Conservation (phyloP, 2,888 invertebrate species). For the Chloroclystis v-ata region DNA sequence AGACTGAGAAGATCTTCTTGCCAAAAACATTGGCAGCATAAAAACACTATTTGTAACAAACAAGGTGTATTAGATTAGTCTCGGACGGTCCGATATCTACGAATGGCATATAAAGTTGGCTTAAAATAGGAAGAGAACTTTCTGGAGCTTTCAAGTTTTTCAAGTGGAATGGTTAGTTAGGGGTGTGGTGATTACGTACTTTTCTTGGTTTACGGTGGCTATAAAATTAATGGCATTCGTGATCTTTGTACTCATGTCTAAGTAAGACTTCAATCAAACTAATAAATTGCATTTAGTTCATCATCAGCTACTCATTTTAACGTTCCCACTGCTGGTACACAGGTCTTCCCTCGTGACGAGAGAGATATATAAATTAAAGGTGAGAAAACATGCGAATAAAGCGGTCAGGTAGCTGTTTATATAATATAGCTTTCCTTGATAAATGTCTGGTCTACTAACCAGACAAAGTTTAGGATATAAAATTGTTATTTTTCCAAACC, state of each 20-base stretch:
- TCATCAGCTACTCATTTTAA: too few species aligned
- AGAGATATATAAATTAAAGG: too few species aligned
- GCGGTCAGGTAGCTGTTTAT: too few species aligned
- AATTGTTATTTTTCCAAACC: too few species aligned
- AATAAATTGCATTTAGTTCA: too few species aligned
- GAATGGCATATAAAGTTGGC: conserved; percentile 16
- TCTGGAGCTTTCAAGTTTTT: conserved; percentile 8
- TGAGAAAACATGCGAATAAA: too few species aligned
- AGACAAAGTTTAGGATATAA: too few species aligned
- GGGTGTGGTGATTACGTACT: background rate
- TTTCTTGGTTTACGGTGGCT: background rate
- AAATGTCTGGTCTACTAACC: too few species aligned
- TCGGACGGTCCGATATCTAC: conserved; percentile 25
- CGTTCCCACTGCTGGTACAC: too few species aligned
- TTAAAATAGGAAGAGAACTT: conserved; percentile 20
- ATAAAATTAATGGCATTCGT: conserved; percentile 1
- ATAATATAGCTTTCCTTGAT: too few species aligned
- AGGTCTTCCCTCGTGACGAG: too few species aligned
- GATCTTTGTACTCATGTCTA: background rate
- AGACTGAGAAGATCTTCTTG: conserved; percentile 58
- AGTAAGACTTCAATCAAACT: background rate
- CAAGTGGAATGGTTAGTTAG: background rate
- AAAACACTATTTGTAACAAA: conserved; percentile 57
- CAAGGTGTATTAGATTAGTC: conserved; percentile 51
- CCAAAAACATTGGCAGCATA: conserved; percentile 51